Conservation (phyloP, 2,113 vertebrate species). For the Tachysurus vachellii region DNA sequence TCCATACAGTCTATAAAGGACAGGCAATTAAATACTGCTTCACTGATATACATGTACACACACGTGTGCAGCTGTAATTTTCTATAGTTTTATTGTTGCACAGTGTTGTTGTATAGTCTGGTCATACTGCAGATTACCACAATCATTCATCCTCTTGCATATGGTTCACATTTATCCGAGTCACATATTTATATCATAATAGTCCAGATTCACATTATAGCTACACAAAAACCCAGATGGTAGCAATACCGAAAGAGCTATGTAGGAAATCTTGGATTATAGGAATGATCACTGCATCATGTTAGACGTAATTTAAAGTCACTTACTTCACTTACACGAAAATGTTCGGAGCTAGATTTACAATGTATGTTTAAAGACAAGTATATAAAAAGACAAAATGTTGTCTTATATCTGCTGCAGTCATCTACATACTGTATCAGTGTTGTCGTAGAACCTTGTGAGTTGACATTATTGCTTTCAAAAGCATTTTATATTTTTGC, state of each 20-base stretch:
- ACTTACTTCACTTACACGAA: neutral
- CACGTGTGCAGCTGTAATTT: neutral
- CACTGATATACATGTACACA: conserved; percentile 18
- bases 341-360: neutral
- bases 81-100: neutral
- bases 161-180: conserved; percentile 18
- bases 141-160: conserved; percentile 8
- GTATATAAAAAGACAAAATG: neutral
- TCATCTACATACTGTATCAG: neutral
- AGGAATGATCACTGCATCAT: conserved; percentile 2
- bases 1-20: neutral
- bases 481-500: neutral
- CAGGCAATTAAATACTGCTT: neutral
- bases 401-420: neutral
- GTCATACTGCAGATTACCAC: neutral
- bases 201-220: conserved; percentile 12
- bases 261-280: conserved; percentile 30
- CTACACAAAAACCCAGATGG: conserved; percentile 13
- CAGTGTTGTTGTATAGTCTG: conserved; percentile 5
- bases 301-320: conserved; percentile 17
- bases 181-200: conserved; percentile 8
- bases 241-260: conserved; percentile 20
- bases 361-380: neutral
- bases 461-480: neutral
- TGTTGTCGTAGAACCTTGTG: neutral